phyloP scores from a whole-genome alignment of 2,888 invertebrate species.

The Pammene aurita region DNA sequence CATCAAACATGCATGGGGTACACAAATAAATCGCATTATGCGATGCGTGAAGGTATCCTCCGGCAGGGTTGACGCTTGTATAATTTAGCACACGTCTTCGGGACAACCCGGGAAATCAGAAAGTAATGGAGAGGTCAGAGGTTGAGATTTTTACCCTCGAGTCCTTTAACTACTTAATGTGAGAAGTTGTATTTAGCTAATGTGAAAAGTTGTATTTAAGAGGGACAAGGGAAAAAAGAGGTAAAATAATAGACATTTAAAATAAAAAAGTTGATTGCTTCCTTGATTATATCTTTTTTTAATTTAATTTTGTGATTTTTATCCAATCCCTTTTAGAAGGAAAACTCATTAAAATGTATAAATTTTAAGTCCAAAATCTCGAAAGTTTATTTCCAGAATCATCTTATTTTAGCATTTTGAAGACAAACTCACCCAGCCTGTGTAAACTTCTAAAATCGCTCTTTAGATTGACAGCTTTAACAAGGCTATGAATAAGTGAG shows the following conservation, averaged over 20 bases:
- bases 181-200: no score
- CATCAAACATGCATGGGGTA: slow-evolving; percentile 65
- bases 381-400: slow-evolving; percentile 1
- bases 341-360: neutral
- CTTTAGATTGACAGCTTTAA: slow-evolving; percentile 16
- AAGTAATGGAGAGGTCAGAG: no score
- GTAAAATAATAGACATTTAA: no score
- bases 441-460: slow-evolving; percentile 10
- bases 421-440: neutral
- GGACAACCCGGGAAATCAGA: no score
- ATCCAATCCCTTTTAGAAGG: neutral
- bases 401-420: slow-evolving; percentile 11
- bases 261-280: no score
- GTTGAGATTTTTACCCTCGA: neutral
- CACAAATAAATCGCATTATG: slow-evolving; percentile 70
- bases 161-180: no score
- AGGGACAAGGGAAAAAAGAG: no score
- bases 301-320: neutral
- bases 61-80: slow-evolving; percentile 33
- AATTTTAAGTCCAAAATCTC: neutral
- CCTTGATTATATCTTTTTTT: no score
- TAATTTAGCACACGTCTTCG: neutral
- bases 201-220: no score
- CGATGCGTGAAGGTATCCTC: slow-evolving; percentile 53
- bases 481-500: slow-evolving; percentile 59